These are phyloP conservation scores for Macroglossus sobrinus DNA, from an alignment of 2,113 vertebrate genomes.

Conservation along the genomic window DNA sequence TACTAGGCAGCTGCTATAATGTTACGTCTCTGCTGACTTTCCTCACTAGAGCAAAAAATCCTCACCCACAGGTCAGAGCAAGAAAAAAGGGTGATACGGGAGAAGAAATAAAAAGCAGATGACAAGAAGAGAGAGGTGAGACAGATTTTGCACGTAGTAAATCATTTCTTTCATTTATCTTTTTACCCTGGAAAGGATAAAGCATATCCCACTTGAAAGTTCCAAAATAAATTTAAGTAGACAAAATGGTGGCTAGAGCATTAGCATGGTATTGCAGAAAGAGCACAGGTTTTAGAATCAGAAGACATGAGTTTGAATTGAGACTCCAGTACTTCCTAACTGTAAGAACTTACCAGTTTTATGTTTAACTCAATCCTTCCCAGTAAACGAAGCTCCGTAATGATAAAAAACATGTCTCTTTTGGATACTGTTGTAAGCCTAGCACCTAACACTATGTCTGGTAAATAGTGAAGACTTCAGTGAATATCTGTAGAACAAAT, in stretches of 20 bases:
- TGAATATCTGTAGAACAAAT: slow-evolving; percentile 1
- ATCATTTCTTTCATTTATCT: slow-evolving; percentile 22
- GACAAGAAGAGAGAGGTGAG: background rate
- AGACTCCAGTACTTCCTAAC: background rate
- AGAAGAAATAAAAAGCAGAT: background rate
- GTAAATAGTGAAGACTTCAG: background rate
- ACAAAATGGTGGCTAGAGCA: background rate
- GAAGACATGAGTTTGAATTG: background rate
- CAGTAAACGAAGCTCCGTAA: background rate
- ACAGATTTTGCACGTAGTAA: background rate
- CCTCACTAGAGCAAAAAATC: background rate
- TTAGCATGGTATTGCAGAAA: background rate
- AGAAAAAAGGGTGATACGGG: background rate
- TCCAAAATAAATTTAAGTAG: slow-evolving; percentile 40
- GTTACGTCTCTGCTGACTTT: background rate
- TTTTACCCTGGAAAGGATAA: slow-evolving; percentile 25
- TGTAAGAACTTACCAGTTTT: background rate
- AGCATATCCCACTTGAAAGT: background rate
- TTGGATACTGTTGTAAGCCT: background rate
- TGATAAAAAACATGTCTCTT: background rate
- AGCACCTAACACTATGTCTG: background rate
- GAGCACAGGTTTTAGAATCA: background rate
- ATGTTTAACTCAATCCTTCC: slow-evolving; percentile 3
- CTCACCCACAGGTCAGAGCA: background rate
- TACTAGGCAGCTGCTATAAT: background rate